Conservation (phyloP, 2,888 invertebrate genomes). For the Stenurella melanura region DNA sequence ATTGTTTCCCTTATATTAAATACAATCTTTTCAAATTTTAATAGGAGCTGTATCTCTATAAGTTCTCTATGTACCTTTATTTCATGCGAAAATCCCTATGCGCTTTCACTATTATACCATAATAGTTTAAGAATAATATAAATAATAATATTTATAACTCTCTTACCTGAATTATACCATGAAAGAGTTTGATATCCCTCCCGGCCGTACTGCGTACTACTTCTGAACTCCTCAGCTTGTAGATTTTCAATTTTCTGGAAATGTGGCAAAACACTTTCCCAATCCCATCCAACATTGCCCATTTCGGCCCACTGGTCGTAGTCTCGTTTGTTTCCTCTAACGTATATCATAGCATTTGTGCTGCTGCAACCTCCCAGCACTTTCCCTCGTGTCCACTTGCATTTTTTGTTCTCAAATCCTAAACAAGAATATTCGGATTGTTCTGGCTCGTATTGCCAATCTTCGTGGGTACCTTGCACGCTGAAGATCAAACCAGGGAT, state of each 20-base stretch:
- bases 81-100: too few relatives aligned
- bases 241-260: constrained; percentile 72
- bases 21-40: too few relatives aligned
- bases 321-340: constrained; percentile 79
- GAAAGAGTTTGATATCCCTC: constrained; percentile 74
- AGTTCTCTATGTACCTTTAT: too few relatives aligned
- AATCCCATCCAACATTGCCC: constrained; percentile 80
- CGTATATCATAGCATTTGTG: constrained; percentile 80
- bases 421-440: constrained; percentile 71
- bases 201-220: constrained; percentile 68
- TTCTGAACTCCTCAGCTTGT: constrained; percentile 58
- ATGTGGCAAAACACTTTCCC: constrained; percentile 72
- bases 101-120: too few relatives aligned
- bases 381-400: constrained; percentile 78
- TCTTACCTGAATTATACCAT: constrained; percentile 61
- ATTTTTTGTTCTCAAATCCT: constrained; percentile 67
- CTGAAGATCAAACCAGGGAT: constrained; percentile 70
- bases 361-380: constrained; percentile 80
- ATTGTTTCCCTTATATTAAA: too few relatives aligned
- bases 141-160: too few relatives aligned
- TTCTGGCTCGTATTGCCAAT: constrained; percentile 74
- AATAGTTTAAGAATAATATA: too few relatives aligned
- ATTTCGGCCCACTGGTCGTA: constrained; percentile 78
- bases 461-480: constrained; percentile 60
- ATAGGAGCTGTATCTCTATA: too few relatives aligned